phyloP scores from a whole-genome alignment of 2,888 invertebrate species.

The Empis stercorea region DNA sequence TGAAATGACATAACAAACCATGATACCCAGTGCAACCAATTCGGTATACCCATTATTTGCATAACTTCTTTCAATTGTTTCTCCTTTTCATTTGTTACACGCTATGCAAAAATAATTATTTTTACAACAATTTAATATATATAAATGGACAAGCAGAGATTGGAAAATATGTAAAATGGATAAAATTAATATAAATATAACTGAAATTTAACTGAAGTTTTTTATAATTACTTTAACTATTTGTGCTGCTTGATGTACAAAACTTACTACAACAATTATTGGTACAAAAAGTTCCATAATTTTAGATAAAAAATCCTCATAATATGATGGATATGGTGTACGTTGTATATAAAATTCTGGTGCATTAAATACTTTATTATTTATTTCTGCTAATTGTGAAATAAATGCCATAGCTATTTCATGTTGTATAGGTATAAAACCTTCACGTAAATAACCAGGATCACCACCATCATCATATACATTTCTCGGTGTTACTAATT shows the following conservation, averaged over 20 bases:
- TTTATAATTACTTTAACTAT: conserved; percentile 44
- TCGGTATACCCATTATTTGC: conserved; percentile 81
- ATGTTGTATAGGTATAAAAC: conserved; percentile 53
- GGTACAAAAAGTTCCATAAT: conserved; percentile 53
- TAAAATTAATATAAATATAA: no score
- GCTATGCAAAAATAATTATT: conserved; percentile 15
- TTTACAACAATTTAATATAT: not conserved
- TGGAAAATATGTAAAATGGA: no score
- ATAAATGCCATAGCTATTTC: conserved; percentile 39
- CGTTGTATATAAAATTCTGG: conserved; percentile 30
- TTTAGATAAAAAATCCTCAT: conserved; percentile 49
- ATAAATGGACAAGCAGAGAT: not conserved
- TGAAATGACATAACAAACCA: conserved; percentile 66
- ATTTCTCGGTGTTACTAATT: conserved; percentile 53
- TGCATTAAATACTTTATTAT: not conserved
- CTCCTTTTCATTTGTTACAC: conserved; percentile 48
- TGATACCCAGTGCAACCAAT: conserved; percentile 74
- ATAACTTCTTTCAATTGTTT: conserved; percentile 64
- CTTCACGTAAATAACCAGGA: conserved; percentile 45
- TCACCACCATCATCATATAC: conserved; percentile 40
- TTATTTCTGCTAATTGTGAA: not conserved
- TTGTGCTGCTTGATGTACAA: conserved; percentile 62
- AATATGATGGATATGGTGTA: conserved; percentile 55
- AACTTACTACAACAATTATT: conserved; percentile 61
- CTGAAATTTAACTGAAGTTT: no score